A percentile compares a stretch with the other conserved stretches of the same genome.
phyloP scores from a whole-genome alignment of 2,113 vertebrate species.

The Lanius collurio region DNA sequence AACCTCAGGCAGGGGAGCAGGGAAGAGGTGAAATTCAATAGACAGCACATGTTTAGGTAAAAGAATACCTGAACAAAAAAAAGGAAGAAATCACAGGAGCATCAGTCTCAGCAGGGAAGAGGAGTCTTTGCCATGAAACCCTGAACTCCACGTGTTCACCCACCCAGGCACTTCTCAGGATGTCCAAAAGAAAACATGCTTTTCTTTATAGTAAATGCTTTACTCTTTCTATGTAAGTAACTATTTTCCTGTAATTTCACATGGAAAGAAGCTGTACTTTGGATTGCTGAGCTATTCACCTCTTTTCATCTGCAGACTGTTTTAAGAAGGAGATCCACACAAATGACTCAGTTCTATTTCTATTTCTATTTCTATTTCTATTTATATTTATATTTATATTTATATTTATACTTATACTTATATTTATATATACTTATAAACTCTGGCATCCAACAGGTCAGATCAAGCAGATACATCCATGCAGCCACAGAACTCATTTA shows the following conservation, averaged over 20 bases:
- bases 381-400: too few relatives aligned
- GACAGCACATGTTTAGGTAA: not conserved
- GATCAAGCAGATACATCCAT: not conserved
- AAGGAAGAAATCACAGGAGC: not conserved
- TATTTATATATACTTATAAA: not conserved
- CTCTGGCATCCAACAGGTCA: not conserved
- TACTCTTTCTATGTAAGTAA: not conserved
- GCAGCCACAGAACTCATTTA: not conserved
- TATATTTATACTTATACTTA: too few relatives aligned
- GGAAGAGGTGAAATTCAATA: not conserved
- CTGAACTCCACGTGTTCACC: not conserved
- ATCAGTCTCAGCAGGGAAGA: not conserved
- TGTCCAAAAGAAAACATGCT: not conserved
- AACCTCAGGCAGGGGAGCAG: not conserved
- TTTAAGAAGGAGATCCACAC: not conserved
- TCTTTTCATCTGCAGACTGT: not conserved
- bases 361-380: too few relatives aligned
- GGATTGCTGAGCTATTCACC: not conserved
- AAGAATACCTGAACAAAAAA: not conserved
- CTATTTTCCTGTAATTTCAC: not conserved
- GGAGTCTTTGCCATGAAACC: not conserved
- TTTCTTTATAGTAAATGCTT: not conserved
- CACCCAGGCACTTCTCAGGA: not conserved
- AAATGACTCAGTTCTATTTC: rapidly evolving
- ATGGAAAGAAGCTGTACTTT: not conserved